A percentile compares a stretch with the other conserved stretches of the same genome.
Evolutionary conservation across 1,140 invertebrate genomes (phyloP).

Genomic region (Epicauta chinensis): DNA sequence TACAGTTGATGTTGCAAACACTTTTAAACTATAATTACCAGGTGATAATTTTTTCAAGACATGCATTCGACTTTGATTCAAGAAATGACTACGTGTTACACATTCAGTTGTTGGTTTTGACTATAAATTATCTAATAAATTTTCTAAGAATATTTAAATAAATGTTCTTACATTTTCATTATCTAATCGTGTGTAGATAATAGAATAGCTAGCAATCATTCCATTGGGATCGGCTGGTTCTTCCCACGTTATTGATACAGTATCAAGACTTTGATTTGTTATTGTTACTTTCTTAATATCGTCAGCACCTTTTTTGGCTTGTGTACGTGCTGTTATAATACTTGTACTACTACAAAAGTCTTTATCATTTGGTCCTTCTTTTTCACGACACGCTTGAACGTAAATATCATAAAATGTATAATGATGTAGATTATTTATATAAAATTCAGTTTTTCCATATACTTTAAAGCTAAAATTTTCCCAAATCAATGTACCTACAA

Average conservation of each 20-base stretch:
- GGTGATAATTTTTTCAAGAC: constrained; percentile 54
- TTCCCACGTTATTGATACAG: constrained; percentile 64
- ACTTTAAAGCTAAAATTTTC: constrained; percentile 27
- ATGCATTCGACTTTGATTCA: constrained; percentile 39
- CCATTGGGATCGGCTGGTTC: constrained; percentile 81
- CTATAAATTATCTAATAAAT: constrained; percentile 33
- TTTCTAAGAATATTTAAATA: constrained; percentile 5
- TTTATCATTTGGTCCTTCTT: constrained; percentile 38
- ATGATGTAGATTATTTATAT: constrained; percentile 60
- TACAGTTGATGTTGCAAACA: constrained; percentile 73
- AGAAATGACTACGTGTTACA: constrained; percentile 47
- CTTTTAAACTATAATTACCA: constrained; percentile 77
- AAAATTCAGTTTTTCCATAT: constrained; percentile 38
- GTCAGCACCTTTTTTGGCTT: constrained; percentile 49
- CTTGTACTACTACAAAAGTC: constrained; percentile 43
- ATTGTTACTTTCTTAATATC: constrained; percentile 48
- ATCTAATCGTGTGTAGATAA: constrained; percentile 64
- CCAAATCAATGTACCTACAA: constrained; percentile 12
- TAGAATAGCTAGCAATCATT: constrained; percentile 72
- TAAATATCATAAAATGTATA: constrained; percentile 65
- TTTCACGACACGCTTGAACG: constrained; percentile 64
- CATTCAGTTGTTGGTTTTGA: constrained; percentile 48
- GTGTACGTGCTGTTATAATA: constrained; percentile 33
- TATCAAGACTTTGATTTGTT: constrained; percentile 39
- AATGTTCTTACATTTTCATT: constrained; percentile 49